Percentiles rank a stretch among this genome's conserved stretches.
phyloP scores from a whole-genome alignment of 1,140 invertebrate species.

The Papilio glaucus region DNA sequence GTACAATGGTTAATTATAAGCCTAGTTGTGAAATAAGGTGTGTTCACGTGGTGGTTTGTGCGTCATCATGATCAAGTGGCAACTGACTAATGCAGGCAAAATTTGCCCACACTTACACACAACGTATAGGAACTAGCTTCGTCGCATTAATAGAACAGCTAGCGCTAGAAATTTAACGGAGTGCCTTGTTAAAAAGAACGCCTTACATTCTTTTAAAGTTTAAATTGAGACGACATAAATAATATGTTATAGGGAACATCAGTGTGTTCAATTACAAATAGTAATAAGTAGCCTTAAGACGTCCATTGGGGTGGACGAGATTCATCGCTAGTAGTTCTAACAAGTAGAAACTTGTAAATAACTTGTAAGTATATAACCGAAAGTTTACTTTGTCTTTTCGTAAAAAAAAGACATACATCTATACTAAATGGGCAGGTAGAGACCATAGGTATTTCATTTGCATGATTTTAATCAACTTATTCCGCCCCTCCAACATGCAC shows the following conservation, averaged over 20 bases:
- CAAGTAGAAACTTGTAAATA: too few species aligned
- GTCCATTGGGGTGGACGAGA: too few species aligned
- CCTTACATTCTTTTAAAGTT: not conserved
- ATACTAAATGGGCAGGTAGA: too few species aligned
- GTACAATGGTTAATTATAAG: conserved; percentile 37
- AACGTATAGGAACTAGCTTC: not conserved
- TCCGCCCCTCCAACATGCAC: too few species aligned
- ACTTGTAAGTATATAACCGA: too few species aligned
- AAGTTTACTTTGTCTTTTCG: too few species aligned
- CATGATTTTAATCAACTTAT: too few species aligned
- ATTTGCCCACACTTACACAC: conserved; percentile 17
- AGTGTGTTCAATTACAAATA: too few species aligned
- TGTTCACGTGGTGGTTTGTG: conserved; percentile 37
- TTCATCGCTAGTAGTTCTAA: not conserved
- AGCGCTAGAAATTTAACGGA: conserved; percentile 3
- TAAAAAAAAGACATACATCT: too few species aligned
- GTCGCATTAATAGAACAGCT: not conserved
- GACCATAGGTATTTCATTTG: too few species aligned
- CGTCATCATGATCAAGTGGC: conserved; percentile 36
- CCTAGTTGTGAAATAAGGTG: conserved; percentile 37
- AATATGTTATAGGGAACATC: not conserved
- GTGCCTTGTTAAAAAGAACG: not conserved
- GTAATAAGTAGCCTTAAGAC: too few species aligned
- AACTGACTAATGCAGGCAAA: conserved; percentile 35
- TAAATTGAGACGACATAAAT: not conserved